phyloP scores from a whole-genome alignment of 92 coral and sea anemone genomes.

The Montipora capitata region DNA sequence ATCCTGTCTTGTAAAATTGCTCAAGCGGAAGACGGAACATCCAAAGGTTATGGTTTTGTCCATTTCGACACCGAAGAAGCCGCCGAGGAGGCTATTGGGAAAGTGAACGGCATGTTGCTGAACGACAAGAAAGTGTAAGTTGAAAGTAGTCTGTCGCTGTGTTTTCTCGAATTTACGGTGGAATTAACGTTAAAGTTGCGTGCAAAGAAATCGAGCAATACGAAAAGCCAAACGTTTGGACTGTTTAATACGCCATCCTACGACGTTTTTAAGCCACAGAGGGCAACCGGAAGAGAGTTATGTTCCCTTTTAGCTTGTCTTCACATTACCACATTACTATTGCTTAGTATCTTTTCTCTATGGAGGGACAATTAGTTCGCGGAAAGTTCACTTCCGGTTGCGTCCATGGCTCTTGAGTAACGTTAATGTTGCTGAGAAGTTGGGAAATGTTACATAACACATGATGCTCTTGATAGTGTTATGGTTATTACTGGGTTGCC shows the following conservation, averaged over 20 bases:
- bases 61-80: constrained; percentile 98
- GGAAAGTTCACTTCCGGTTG: no score
- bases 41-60: constrained; percentile 97
- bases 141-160: not conserved
- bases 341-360: no score
- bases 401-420: no score
- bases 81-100: constrained; percentile 90
- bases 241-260: not conserved
- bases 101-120: constrained; percentile 99
- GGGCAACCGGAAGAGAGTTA: no score
- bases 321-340: no score
- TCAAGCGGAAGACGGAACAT: constrained; percentile 88
- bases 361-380: no score
- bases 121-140: constrained; percentile 99
- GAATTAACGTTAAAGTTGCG: not conserved
- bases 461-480: no score
- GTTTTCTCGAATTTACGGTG: not conserved
- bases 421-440: no score
- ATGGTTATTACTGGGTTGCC: no score
- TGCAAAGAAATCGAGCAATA: not conserved
- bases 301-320: no score
- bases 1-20: constrained; percentile 98
- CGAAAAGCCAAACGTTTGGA: not conserved
- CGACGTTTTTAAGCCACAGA: no score
- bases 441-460: no score